These are phyloP conservation scores for Latrodectus elegans DNA, from an alignment of 2,888 invertebrate species.

Conservation along the genomic window DNA sequence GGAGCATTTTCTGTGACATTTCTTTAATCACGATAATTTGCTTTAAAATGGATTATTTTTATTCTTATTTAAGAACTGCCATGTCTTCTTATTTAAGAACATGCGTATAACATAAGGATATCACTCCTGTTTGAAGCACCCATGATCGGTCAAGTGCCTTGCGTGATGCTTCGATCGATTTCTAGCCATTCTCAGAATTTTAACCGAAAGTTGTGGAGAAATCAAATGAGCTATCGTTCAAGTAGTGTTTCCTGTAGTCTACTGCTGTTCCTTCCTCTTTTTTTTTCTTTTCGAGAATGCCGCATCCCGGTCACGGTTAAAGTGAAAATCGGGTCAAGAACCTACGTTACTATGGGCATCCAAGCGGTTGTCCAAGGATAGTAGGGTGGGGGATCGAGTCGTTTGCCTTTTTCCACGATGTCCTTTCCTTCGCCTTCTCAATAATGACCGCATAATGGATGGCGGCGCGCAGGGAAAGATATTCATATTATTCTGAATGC, in stretches of 20 bases:
- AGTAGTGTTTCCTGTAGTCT: conserved; percentile 5
- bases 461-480: not conserved
- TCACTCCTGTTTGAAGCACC: no score
- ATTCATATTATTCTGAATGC: not conserved
- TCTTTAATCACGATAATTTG: no score
- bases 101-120: not conserved
- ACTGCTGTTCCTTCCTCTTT: not conserved
- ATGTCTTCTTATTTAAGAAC: no score
- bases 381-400: conserved; percentile 16
- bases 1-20: no score
- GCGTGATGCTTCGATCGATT: no score
- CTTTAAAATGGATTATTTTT: no score
- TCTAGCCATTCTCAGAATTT: not conserved
- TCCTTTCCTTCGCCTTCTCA: conserved; percentile 6
- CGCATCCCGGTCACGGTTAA: conserved; percentile 64
- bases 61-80: no score
- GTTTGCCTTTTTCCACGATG: conserved; percentile 13
- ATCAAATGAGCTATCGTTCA: not conserved
- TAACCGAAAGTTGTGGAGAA: not conserved
- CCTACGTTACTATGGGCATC: conserved; percentile 50
- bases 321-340: conserved; percentile 65
- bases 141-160: no score
- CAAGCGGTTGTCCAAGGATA: conserved; percentile 28
- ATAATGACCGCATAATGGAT: conserved; percentile 33
- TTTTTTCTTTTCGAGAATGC: conserved; percentile 19